phyloP scores from a whole-genome alignment of 1,140 invertebrate species.

The Drosophila pallidifrons region DNA sequence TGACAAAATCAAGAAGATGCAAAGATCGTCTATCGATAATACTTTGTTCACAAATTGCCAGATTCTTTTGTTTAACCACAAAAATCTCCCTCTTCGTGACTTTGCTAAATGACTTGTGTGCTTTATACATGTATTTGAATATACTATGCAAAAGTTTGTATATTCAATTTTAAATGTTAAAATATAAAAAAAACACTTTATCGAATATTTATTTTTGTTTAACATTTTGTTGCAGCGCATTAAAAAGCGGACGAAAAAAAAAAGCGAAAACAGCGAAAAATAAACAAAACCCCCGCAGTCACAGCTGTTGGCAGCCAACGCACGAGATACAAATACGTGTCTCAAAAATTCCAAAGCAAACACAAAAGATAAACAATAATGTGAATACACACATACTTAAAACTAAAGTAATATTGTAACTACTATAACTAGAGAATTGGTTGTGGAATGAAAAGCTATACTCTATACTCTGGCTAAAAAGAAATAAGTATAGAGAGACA shows the following conservation, averaged over 20 bases:
- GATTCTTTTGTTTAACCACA: too few species aligned
- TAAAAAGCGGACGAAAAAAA: slow-evolving; percentile 33
- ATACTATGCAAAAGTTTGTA: neutral
- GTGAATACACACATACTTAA: slow-evolving; percentile 9
- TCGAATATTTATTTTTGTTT: slow-evolving; percentile 35
- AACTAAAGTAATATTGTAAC: slow-evolving; percentile 7
- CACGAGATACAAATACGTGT: slow-evolving; percentile 62
- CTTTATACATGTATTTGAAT: too few species aligned
- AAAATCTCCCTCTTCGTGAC: too few species aligned
- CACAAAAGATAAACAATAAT: slow-evolving; percentile 52
- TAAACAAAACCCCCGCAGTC: slow-evolving; percentile 27
- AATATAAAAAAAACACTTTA: slow-evolving; percentile 44
- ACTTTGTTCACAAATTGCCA: too few species aligned
- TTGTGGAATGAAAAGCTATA: neutral
- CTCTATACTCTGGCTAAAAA: slow-evolving; percentile 15
- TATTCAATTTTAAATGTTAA: neutral
- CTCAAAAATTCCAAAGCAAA: slow-evolving; percentile 28
- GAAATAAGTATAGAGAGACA: neutral
- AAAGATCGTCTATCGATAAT: too few species aligned
- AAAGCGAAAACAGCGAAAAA: slow-evolving; percentile 33
- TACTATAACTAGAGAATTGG: neutral
- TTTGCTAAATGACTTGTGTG: too few species aligned
- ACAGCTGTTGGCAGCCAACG: slow-evolving; percentile 52
- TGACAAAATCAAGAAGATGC: too few species aligned
- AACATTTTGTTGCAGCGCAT: slow-evolving; percentile 57